These are phyloP conservation scores for Selene dorsalis DNA, from an alignment of 2,797 vertebrate species.

Conservation along the genomic window DNA sequence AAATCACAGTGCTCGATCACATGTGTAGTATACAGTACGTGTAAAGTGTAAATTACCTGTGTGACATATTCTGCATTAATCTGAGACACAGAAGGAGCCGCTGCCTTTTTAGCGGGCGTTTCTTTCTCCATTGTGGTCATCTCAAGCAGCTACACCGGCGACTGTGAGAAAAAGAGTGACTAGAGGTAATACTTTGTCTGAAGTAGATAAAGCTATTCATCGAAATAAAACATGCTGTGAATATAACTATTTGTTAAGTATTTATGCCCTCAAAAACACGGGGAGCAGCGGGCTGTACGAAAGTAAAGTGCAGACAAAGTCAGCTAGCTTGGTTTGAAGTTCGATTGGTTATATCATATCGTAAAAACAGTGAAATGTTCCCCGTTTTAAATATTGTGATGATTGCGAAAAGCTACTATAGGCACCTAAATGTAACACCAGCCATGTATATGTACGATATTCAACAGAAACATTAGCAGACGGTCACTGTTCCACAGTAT, in stretches of 20 bases:
- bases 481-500: constrained; percentile 12
- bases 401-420: background rate
- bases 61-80: constrained; percentile 98
- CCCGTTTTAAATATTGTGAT: background rate
- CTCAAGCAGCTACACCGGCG: constrained; percentile 22
- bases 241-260: no score
- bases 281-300: rapidly evolving
- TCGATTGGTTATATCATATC: background rate
- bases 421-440: rapidly evolving
- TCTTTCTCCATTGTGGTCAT: constrained; percentile 81
- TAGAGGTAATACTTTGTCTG: background rate
- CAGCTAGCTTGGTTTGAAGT: background rate
- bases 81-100: constrained; percentile 95
- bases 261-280: background rate
- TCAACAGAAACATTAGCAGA: background rate
- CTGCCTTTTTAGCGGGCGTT: constrained; percentile 88
- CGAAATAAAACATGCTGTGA: rapidly evolving
- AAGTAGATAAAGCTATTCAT: rapidly evolving
- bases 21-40: background rate
- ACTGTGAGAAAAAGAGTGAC: background rate
- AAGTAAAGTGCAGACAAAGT: background rate
- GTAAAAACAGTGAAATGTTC: background rate
- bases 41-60: constrained; percentile 83
- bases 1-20: background rate
- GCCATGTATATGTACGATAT: background rate